Evolutionary conservation across 2,888 invertebrate species (phyloP), one percentile per base, ranked within the genome.

Genomic region (Buathra laborator): DNA sequence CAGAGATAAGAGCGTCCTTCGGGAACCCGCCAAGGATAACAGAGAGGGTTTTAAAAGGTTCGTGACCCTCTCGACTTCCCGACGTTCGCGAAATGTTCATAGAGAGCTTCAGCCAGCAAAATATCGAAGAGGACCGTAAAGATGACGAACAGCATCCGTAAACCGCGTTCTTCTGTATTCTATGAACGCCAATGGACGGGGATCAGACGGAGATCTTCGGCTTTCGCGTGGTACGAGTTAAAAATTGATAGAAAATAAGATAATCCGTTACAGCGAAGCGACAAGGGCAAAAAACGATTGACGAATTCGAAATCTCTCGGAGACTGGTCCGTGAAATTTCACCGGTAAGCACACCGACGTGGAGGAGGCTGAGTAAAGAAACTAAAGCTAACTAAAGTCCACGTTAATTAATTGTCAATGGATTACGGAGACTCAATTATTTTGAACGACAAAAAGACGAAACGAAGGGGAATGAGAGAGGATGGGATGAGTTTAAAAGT

Each of bases 11-110:
- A 91, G 90, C 87, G 89, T 89, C 90, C 90, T 90, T 90, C 89
- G 90, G 89, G 90, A 90, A 86, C 87, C 88, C 85, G 88, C 89
- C 87, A 90, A 91, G 88, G 89, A 92, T 90, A 92, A 92, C 91
- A 90, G 86, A 85, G 86, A 68, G 87, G 88, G 88, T 89, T 91
- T 91, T 90, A 89, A 90, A 92, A 92, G 91, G 88, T 90, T 90
- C 89, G 88, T 81, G 78, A 79, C 64, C 82, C 70, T 59, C n/a
- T 48, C 48, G 37, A 37, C 56, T 19, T 56, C 56, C 10, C 56
- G 37, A 9, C 37, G 10, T 7, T 19, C 56, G 24, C 56, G 66
- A 77, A 78, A 74, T 32, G 68, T 66, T 51, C 46, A 24, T 76
- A 14, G 44, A 43, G 43, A 43, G 24, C 29, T 24, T 7, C 19